Conservation (phyloP, 2,797 vertebrate species). For the Cyclura pinguis region DNA sequence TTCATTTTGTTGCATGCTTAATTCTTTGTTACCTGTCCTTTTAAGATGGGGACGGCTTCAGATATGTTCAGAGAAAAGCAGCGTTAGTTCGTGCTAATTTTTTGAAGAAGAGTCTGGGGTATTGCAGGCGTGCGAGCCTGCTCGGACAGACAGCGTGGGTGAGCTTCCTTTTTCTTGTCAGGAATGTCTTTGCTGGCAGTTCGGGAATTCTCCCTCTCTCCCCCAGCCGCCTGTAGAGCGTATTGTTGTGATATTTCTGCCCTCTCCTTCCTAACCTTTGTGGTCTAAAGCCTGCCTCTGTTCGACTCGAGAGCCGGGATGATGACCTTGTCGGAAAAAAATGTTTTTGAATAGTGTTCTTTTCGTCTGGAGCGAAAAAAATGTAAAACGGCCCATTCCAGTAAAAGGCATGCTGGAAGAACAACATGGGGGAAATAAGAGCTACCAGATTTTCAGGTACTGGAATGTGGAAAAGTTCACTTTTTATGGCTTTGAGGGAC, state of each 20-base stretch:
- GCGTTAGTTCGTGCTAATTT: not conserved
- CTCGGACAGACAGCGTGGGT: not conserved
- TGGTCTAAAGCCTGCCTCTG: conserved; percentile 16
- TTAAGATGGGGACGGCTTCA: no score
- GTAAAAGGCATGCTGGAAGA: not conserved
- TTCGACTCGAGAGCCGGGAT: conserved; percentile 27
- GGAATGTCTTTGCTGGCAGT: not conserved
- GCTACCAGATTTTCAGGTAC: not conserved
- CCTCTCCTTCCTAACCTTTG: not conserved
- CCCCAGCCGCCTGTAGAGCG: not conserved
- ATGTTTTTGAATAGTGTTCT: not conserved
- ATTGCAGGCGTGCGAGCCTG: no score
- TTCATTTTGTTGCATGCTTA: no score
- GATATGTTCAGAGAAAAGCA: no score
- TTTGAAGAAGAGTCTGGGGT: not conserved
- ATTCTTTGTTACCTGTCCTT: not conserved
- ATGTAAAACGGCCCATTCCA: not conserved
- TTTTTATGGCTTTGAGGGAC: conserved; percentile 49
- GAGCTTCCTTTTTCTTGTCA: conserved; percentile 22
- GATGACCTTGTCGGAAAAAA: conserved; percentile 40
- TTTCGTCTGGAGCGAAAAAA: no score
- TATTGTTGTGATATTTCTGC: not conserved
- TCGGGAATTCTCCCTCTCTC: conserved; percentile 5
- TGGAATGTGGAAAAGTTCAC: accelerated
- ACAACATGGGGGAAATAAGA: not conserved